These are phyloP conservation scores for Scaptodrosophila lebanonensis DNA, from an alignment of 1,140 invertebrate genomes.

Conservation along the genomic window DNA sequence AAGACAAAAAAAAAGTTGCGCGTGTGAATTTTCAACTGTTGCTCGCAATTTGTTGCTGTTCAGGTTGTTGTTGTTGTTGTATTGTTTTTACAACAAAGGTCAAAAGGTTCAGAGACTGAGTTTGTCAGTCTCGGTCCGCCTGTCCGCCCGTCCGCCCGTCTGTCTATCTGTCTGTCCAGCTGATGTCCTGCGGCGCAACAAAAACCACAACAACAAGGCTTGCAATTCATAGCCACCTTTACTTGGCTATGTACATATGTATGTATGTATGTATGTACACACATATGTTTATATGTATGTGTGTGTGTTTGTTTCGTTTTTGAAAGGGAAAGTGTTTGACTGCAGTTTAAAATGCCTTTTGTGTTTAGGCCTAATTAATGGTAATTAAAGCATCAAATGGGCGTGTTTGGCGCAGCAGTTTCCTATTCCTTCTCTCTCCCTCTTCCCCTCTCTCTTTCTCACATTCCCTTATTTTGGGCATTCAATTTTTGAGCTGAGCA, in stretches of 20 bases:
- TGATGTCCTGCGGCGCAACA: conserved; percentile 52
- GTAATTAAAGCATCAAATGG: conserved; percentile 69
- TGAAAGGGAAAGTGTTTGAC: conserved; percentile 49
- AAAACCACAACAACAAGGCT: conserved; percentile 17
- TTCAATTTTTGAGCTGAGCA: no score
- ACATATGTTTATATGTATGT: no score
- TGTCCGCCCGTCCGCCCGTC: conserved; percentile 3
- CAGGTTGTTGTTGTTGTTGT: not conserved
- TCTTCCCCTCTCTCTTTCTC: no score
- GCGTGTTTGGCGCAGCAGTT: conserved; percentile 16
- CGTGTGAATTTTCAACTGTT: conserved; percentile 43
- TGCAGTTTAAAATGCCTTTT: not conserved
- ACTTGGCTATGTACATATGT: conserved; percentile 8
- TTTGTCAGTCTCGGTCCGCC: no score
- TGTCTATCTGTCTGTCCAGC: conserved; percentile 14
- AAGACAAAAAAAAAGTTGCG: not conserved
- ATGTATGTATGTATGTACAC: no score
- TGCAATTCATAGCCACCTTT: conserved; percentile 68
- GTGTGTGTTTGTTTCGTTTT: conserved; percentile 14
- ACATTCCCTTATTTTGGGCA: no score
- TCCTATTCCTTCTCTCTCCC: not conserved
- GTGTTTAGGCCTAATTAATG: conserved; percentile 66
- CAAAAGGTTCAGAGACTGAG: no score
- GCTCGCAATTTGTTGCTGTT: conserved; percentile 24
- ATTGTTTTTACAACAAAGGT: no score